Evolutionary conservation across 2,888 invertebrate species (phyloP).

Genomic region (Neuroscelio doddi): DNA sequence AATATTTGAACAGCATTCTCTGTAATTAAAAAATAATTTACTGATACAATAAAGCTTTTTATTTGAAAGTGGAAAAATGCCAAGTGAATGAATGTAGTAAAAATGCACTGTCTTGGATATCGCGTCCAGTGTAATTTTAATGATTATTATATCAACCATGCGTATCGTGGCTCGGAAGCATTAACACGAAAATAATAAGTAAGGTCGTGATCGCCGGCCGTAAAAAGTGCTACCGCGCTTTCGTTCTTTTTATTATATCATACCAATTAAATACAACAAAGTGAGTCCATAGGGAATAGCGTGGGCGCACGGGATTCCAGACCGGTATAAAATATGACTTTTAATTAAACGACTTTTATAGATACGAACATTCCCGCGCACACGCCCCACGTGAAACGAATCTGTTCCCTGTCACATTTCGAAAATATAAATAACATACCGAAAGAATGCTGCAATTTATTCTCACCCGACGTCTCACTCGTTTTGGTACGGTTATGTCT

Average conservation of each 20-base stretch:
- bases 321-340: slow-evolving; percentile 45
- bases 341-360: slow-evolving; percentile 50
- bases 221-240: slow-evolving; percentile 38
- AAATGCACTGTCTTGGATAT: no score
- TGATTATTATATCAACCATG: slow-evolving; percentile 23
- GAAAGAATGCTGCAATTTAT: slow-evolving; percentile 21
- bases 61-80: no score
- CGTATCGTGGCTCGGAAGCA: slow-evolving; percentile 23
- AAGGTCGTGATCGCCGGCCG: slow-evolving; percentile 40
- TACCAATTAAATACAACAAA: slow-evolving; percentile 48
- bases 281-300: slow-evolving; percentile 26
- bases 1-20: no score
- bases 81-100: no score
- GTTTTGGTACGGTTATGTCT: no score
- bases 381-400: slow-evolving; percentile 28
- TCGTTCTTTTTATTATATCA: slow-evolving; percentile 43
- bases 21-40: no score
- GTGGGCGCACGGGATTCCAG: slow-evolving; percentile 7
- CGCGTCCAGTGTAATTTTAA: not conserved
- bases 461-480: not conserved
- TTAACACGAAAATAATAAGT: slow-evolving; percentile 41
- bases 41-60: no score
- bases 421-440: slow-evolving; percentile 37
- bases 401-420: slow-evolving; percentile 26
- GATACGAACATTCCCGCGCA: slow-evolving; percentile 31